A percentile compares a stretch with the other conserved stretches of the same genome.
Evolutionary conservation across 2,888 invertebrate genomes (phyloP).

Genomic region (Andrena flavipes): DNA sequence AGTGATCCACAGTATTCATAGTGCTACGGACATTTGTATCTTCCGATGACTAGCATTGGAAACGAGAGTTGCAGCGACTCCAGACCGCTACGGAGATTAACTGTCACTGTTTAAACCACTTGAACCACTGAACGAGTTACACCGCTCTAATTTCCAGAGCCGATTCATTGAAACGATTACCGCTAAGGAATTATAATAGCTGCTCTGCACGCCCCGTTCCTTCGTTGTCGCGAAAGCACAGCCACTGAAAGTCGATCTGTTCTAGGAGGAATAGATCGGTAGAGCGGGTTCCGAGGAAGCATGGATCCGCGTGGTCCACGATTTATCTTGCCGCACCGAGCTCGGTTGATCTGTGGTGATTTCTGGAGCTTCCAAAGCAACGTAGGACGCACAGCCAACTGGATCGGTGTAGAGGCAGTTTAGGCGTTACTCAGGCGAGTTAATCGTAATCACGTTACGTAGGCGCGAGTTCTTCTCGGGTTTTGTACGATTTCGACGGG

Average conservation of each 20-base stretch:
- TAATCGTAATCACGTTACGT: slow-evolving; percentile 6
- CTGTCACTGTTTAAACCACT: no score
- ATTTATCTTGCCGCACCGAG: neutral
- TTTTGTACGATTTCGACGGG: neutral
- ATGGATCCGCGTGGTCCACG: neutral
- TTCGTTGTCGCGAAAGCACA: slow-evolving; percentile 13
- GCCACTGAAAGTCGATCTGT: neutral
- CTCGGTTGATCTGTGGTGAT: slow-evolving; percentile 33
- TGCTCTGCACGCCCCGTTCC: slow-evolving; percentile 27
- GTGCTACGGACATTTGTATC: no score
- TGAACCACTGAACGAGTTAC: neutral
- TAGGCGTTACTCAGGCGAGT: slow-evolving; percentile 18
- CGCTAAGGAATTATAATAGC: neutral
- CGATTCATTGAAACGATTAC: neutral
- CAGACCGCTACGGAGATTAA: no score
- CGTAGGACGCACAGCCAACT: slow-evolving; percentile 26
- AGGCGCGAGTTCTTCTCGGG: neutral
- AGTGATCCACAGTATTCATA: no score
- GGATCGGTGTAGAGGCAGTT: slow-evolving; percentile 19
- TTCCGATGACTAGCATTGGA: no score
- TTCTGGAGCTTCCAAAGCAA: slow-evolving; percentile 25
- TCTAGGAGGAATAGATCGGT: no score
- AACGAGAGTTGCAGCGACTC: no score
- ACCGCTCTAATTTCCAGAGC: no score
- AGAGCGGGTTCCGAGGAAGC: no score